Evolutionary conservation across 2,113 vertebrate species (phyloP), one percentile per base, ranked within the genome.

Genomic region (Oophaga pumilio): DNA sequence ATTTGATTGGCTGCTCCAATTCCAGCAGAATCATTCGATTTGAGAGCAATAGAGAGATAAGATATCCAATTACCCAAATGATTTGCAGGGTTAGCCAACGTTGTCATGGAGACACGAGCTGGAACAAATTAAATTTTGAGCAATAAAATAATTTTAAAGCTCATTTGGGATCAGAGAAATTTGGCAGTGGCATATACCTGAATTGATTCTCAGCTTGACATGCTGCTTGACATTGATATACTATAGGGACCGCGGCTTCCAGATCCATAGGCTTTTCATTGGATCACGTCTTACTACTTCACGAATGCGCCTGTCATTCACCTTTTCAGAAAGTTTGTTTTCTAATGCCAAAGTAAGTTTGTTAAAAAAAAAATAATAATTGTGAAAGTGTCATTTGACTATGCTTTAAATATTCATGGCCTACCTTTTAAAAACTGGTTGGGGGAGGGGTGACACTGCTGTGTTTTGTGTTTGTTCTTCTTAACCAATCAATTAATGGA

Each of bases 61-160:
- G 95, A 95, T 95, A 96, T 95, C 95, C 94, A 96, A 95, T 96
- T 96, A 96, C 93, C 91, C 93, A 95, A 94, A 95, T 96, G 95
- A 96, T 96, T 96, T 95, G 94, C 94, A 93, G 95, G 94, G 94
- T 94, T 95, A 95, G 93, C 93, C 95, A 94, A 89, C 53, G 95
- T 96, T 96, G 95, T 95, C 94, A 96, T 96, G 96, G 95, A 95
- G 94, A 96, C 49, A 14, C 0, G 89, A 93, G 93, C 94, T 94
- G 93, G 94, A 96, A 95, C 95, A 96, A 96, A 96, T 96, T 96
- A 96, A 95, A 96, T 96, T 96, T 96, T 95, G 94, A 96, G 95
- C 95, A 96, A 96, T 96, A 94, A 96, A 96, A 94, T 96, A 95
- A 96, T 95, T 94, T 95, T 95, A 95, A 95, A 95, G 94, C 94